These are phyloP conservation scores for Lepidocolaptes lacrymiger DNA, from an alignment of 2,797 vertebrate species.

Conservation along the genomic window DNA sequence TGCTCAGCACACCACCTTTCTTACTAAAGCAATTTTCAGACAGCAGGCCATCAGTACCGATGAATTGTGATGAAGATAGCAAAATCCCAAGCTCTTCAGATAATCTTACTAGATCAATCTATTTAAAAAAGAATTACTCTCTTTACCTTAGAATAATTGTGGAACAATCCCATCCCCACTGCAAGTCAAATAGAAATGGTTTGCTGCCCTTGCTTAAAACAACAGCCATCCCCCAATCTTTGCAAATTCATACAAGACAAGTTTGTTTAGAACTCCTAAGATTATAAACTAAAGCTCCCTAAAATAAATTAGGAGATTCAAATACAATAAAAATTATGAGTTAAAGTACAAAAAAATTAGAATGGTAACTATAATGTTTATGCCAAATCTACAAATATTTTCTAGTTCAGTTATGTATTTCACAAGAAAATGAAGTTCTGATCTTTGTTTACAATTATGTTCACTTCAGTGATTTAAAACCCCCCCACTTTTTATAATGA, in stretches of 20 bases:
- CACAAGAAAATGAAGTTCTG: not conserved
- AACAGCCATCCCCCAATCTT: not conserved
- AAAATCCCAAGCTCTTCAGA: not conserved
- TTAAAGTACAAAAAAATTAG: not conserved
- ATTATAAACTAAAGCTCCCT: not conserved
- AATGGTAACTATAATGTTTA: not conserved
- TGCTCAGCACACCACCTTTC: not conserved
- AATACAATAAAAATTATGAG: not conserved
- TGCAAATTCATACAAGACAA: not conserved
- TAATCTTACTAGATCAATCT: not conserved
- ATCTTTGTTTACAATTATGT: not conserved
- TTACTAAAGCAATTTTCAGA: not conserved
- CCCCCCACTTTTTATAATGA: not conserved
- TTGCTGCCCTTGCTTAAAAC: not conserved
- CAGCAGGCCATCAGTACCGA: not conserved
- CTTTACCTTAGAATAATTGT: not conserved
- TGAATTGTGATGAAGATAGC: not conserved
- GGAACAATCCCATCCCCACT: not conserved
- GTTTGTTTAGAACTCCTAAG: accelerated
- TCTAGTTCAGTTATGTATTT: not conserved
- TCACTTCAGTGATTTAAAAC: not conserved
- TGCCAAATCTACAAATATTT: not conserved
- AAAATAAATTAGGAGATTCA: not conserved
- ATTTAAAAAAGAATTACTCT: not conserved
- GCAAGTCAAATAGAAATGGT: not conserved